These are phyloP conservation scores for Sinosuthora webbiana DNA, from an alignment of 2,113 vertebrate genomes.

Conservation along the genomic window DNA sequence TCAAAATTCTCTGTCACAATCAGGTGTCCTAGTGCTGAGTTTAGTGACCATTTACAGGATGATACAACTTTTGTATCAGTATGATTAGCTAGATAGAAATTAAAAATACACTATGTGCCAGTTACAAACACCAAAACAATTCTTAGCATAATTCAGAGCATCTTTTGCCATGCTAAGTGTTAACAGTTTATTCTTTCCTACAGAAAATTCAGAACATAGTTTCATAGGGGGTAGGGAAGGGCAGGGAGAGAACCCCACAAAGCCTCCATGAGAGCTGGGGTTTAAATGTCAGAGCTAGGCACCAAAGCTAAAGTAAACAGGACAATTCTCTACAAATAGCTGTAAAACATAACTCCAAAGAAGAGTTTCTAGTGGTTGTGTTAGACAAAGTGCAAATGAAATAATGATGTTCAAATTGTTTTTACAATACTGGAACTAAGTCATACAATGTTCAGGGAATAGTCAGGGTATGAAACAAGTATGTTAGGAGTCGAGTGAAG, in stretches of 20 bases:
- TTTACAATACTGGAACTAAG: neutral
- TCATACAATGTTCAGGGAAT: neutral
- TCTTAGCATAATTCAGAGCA: neutral
- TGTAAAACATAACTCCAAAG: neutral
- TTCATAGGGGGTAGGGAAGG: neutral
- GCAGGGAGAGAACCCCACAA: neutral
- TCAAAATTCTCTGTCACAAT: neutral
- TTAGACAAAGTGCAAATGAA: neutral
- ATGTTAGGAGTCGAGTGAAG: neutral
- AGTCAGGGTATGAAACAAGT: neutral
- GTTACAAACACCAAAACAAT: neutral
- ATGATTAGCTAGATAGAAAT: conserved; percentile 7
- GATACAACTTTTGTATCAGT: neutral
- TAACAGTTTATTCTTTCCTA: neutral
- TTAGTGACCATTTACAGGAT: neutral
- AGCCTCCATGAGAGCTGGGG: too few species aligned
- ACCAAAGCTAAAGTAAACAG: neutral
- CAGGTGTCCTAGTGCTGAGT: neutral
- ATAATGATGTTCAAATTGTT: neutral
- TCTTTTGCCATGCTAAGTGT: neutral
- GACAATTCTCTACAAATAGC: neutral
- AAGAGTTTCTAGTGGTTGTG: neutral
- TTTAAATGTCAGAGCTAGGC: neutral
- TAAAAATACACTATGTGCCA: neutral
- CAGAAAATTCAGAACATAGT: neutral